Conservation (phyloP, 2,888 invertebrate species). For the Rosalia funebris region DNA sequence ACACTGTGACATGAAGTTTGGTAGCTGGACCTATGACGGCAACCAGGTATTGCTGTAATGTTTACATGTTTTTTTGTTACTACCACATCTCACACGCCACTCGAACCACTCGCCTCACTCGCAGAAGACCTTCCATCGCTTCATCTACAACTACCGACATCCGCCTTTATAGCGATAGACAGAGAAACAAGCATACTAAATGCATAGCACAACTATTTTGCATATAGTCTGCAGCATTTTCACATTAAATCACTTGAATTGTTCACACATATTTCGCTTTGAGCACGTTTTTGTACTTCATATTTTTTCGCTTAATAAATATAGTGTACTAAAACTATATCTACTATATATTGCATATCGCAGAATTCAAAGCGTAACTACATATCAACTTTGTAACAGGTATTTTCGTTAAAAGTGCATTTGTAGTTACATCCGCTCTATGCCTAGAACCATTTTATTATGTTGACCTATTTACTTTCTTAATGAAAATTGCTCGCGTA, state of each 20-base stretch:
- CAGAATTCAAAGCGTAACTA: too few species aligned
- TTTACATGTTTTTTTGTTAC: constrained; percentile 50
- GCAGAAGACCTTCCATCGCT: constrained; percentile 3
- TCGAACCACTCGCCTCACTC: constrained; percentile 17
- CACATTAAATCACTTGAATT: background rate
- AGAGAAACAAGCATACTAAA: constrained; percentile 6
- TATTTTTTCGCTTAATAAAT: background rate
- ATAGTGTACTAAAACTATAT: too few species aligned
- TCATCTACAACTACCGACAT: constrained; percentile 17
- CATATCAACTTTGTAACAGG: too few species aligned
- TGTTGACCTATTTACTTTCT: too few species aligned
- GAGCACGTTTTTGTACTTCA: background rate
- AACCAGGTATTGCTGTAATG: constrained; percentile 79
- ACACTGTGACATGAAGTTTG: constrained; percentile 99
- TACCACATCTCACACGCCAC: constrained; percentile 46
- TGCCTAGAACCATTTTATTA: too few species aligned
- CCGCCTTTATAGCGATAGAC: constrained; percentile 3
- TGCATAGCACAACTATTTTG: too few species aligned
- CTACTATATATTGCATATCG: background rate
- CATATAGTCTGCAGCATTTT: background rate
- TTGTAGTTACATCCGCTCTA: too few species aligned
- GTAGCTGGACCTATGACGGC: constrained; percentile 99
- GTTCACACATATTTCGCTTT: background rate
- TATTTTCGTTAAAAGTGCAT: too few species aligned
- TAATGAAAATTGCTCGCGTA: too few species aligned